Evolutionary conservation across 2,888 invertebrate genomes (phyloP).

Genomic region (Leptogaster cylindrica): DNA sequence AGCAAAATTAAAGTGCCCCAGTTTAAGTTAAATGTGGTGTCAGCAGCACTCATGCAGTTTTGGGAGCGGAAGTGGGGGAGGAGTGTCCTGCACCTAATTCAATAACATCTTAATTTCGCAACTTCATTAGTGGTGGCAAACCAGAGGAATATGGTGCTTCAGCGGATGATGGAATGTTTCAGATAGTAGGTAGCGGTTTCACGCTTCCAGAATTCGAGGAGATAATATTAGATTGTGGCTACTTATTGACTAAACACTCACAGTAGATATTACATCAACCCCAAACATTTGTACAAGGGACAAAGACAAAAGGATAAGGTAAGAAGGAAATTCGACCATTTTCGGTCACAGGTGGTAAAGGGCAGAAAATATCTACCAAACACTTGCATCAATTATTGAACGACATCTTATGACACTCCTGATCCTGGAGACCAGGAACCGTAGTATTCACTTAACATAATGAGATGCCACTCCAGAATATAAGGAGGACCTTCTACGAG

Average conservation of each 20-base stretch:
- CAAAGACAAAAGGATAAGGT: not conserved
- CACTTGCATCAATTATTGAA: constrained; percentile 34
- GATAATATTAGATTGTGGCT: too few species aligned
- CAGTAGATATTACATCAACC: constrained; percentile 4
- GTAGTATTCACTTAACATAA: constrained; percentile 24
- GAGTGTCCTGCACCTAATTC: constrained; percentile 26
- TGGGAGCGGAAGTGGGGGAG: too few species aligned
- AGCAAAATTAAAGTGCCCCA: not conserved
- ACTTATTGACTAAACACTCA: constrained; percentile 34
- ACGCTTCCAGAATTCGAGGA: not conserved
- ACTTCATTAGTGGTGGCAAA: not conserved
- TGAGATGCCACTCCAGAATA: not conserved
- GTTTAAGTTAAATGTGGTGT: constrained; percentile 10
- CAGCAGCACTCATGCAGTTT: constrained; percentile 35
- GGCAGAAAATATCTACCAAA: not conserved
- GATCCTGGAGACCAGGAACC: not conserved
- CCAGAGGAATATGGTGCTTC: not conserved
- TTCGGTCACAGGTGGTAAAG: not conserved
- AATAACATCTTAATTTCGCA: constrained; percentile 16
- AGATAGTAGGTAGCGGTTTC: not conserved
- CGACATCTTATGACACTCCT: not conserved
- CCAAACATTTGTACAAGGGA: constrained; percentile 26
- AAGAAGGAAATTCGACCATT: constrained; percentile 4
- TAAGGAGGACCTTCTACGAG: not conserved
- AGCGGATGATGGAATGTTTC: not conserved